Evolutionary conservation across 2,888 invertebrate genomes (phyloP).

Genomic region (Rhyacophila evoluta): DNA sequence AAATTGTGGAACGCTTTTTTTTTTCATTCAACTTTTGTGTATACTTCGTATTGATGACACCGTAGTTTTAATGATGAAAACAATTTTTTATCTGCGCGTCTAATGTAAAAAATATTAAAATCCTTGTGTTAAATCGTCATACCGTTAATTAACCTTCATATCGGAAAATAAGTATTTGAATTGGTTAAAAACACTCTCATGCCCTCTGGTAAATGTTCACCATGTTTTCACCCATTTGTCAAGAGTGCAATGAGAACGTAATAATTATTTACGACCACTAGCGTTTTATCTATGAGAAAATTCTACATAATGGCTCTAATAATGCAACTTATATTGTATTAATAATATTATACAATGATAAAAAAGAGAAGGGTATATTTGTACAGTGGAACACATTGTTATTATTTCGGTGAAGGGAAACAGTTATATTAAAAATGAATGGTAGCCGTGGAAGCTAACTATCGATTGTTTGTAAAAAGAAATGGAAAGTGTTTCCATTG

Average conservation of each 20-base stretch:
- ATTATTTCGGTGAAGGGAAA: constrained; percentile 16
- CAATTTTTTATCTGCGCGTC: too few species aligned
- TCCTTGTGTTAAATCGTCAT: too few species aligned
- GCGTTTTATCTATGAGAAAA: constrained; percentile 8
- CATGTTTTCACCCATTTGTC: not conserved
- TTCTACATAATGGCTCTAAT: not conserved
- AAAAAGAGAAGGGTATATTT: constrained; percentile 11
- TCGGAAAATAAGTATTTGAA: too few species aligned
- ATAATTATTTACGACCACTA: not conserved
- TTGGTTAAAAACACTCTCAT: too few species aligned
- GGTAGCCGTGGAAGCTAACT: constrained; percentile 18
- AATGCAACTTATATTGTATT: not conserved
- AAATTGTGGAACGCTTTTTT: too few species aligned
- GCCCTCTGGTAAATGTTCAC: too few species aligned
- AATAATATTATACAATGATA: not conserved
- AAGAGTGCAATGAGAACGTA: not conserved
- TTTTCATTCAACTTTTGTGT: too few species aligned
- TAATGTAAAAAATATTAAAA: too few species aligned
- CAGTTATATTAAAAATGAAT: not conserved
- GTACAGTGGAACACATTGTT: not conserved
- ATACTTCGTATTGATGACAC: too few species aligned
- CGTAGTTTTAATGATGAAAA: too few species aligned
- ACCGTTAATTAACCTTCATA: too few species aligned
- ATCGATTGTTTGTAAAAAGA: constrained; percentile 17
- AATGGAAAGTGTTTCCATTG: constrained; percentile 2